Evolutionary conservation across 1,140 invertebrate genomes (phyloP), one percentile per base, ranked within the genome.

Genomic region (Nymphalis io): DNA sequence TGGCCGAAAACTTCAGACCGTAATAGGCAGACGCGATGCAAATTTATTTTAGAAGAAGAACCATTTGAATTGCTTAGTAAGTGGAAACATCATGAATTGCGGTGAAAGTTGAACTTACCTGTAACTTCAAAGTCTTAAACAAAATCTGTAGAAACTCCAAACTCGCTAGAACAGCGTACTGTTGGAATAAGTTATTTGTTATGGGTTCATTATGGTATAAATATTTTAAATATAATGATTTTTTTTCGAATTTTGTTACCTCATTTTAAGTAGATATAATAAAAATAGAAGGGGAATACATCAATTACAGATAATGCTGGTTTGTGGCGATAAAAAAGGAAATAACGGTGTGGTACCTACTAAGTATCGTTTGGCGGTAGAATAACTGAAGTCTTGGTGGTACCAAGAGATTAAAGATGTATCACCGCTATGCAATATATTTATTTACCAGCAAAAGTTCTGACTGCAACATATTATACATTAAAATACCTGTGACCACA

Each of bases 51-150:
- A 18, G 44, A 60, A 18, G 44, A 60, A 60, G 59, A 60, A 60
- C 33, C 39, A 42, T 42, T 48, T 48, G 44, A 60, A 60, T 60
- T 60, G 59, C 59, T 60, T 60, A 60, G 39, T 60, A 60, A 60
- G 59, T 60, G 59, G 40, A 10, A 60, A 60, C 59, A 60, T 60
- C 59, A 60, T 60, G 59, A 60, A 60, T 60, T 60, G 59, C 40
- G 59, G 40, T 5, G 21, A 60, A 60, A 60, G 39, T 60, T 40
- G 59, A 61, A 61, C n/a, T 61, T 48, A 61, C 60, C 60, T 48
- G 44, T 46, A 61, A 61, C 60, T 61, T 48, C 40, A 21, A 60
- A 60, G 40, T 60, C 15, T 33, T 21, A 61, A 61, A 61, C 23
- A 48, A 61, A 61, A 61, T 61, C 60, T 48, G 60, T 23, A 48